Evolutionary conservation across 2,888 invertebrate species (phyloP).

Genomic region (Melipona bicolor): DNA sequence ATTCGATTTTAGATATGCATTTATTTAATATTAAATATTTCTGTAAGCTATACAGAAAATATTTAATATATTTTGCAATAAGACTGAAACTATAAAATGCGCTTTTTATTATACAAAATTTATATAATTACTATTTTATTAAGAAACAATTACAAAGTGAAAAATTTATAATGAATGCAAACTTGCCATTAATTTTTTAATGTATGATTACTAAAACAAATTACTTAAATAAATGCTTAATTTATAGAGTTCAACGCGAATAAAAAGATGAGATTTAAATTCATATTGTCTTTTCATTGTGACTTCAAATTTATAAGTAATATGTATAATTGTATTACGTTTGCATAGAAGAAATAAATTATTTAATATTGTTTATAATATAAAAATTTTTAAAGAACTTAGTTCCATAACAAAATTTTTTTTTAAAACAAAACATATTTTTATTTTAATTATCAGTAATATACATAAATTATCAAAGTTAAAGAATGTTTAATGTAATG

Average conservation of each 20-base stretch:
- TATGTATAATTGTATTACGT: slow-evolving; percentile 2
- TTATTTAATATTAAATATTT: slow-evolving; percentile 15
- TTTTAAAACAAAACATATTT: not conserved
- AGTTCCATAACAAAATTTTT: not conserved
- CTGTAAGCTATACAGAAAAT: not conserved
- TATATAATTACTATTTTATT: not conserved
- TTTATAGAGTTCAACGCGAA: not conserved
- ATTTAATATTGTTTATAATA: not conserved
- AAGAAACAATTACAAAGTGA: not conserved
- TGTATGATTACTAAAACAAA: not conserved
- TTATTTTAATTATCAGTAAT: not conserved
- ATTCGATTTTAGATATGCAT: slow-evolving; percentile 5
- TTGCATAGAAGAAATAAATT: slow-evolving; percentile 1
- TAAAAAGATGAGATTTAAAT: not conserved
- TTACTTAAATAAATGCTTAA: not conserved
- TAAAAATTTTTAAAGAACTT: not conserved
- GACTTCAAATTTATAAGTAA: slow-evolving; percentile 4
- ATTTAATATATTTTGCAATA: not conserved
- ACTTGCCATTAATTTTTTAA: not conserved
- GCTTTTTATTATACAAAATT: slow-evolving; percentile 3
- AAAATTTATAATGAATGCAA: not conserved
- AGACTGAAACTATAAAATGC: slow-evolving; percentile 1
- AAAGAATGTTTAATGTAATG: slow-evolving; percentile 28
- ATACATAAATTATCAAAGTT: not conserved
- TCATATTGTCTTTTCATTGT: not conserved